phyloP scores from a whole-genome alignment of 2,113 vertebrate species.

The Erinaceus europaeus region DNA sequence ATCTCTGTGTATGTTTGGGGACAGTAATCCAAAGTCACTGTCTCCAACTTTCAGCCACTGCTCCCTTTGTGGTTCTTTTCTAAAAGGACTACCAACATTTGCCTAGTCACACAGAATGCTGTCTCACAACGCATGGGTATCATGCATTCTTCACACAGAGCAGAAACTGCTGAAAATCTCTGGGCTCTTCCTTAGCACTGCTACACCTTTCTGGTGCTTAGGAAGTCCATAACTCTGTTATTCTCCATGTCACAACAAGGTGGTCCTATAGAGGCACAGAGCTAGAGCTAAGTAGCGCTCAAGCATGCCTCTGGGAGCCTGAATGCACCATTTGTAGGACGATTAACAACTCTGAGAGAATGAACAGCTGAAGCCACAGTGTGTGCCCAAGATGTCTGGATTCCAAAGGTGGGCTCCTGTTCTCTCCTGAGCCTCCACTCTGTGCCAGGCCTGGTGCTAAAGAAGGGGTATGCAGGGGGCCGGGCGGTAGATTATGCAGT shows the following conservation, averaged over 20 bases:
- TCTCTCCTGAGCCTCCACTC: not conserved
- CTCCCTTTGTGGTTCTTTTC: not conserved
- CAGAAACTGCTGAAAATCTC: not conserved
- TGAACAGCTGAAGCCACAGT: too few relatives aligned
- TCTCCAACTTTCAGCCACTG: not conserved
- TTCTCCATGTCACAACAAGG: not conserved
- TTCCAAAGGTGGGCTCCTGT: not conserved
- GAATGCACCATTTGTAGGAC: not conserved
- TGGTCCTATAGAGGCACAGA: not conserved
- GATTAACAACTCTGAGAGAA: too few relatives aligned
- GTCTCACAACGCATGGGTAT: not conserved
- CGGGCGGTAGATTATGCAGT: too few relatives aligned
- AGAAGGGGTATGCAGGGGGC: too few relatives aligned
- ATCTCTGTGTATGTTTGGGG: not conserved
- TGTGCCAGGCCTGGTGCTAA: not conserved
- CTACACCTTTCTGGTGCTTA: not conserved
- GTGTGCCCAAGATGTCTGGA: too few relatives aligned
- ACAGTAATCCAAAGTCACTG: not conserved
- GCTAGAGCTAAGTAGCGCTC: not conserved
- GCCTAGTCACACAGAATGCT: not conserved
- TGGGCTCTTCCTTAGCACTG: not conserved
- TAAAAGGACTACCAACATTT: not conserved
- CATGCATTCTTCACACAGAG: not conserved
- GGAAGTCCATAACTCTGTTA: not conserved
- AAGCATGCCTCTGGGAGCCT: conserved; percentile 7